Base-by-base conservation (phyloP, 2,113 vertebrate genomes). In the Grammomys dolichurus region DNA sequence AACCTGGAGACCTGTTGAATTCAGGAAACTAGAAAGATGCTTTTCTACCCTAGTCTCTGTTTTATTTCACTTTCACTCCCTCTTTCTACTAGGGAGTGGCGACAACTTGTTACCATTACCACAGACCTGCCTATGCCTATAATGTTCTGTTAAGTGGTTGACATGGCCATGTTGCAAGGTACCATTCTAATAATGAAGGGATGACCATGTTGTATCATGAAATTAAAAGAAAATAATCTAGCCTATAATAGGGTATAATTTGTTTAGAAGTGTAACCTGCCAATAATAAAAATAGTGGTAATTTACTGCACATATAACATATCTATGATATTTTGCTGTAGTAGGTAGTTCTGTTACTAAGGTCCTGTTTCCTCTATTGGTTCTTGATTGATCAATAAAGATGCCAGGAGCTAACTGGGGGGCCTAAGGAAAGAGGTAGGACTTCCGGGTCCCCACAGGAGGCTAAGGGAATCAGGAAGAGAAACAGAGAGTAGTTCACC, bases 271-370 rank as follows among this genome's bases (percentile, higher is more conserved):
- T 93, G 90, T 85, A 87, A 56, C 28, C 56, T 94, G 22, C 24
- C 75, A 81, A 77, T 51, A 94, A 33, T 56, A 89, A 81, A 92
- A 96, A 65, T 46, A 94, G 20, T 46, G 54, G 33, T 48, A 93
- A 76, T 94, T 95, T 89, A 87, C 13, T 88, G 46, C 67, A 46
- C 6, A 90, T 5, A 4, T 76, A 77, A 24, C 54, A 87, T 73
- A 54, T 70, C n/a, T 46, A 54, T 96, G 17, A 46, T 2, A 46
- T 26, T 94, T 72, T 51, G 24, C 48, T 69, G 31, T 69, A 69
- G 67, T 69, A 31, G 31, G 33, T 69, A 16, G 33, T 69, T 36
- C 31, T 69, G 67, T 16, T 36, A 14, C 31, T 36, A 36, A 36
- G 13, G 67, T 69, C 67, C 31, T 36, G 14, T 36, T 65, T 69